Base-by-base conservation (phyloP, 2,797 vertebrate genomes). In the Takifugu ocellatus region DNA sequence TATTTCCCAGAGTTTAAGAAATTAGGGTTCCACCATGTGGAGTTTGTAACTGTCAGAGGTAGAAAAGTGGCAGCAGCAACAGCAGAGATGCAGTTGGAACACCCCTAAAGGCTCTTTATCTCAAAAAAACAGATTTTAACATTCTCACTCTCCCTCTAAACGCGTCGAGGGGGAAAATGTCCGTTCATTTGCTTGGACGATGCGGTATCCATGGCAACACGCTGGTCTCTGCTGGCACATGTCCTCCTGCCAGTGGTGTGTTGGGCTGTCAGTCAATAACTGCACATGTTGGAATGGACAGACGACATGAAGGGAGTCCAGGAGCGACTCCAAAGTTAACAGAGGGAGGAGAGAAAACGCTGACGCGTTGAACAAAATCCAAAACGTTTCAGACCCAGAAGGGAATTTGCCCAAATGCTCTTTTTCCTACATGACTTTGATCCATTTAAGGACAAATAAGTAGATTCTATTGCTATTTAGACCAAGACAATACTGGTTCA, bases 101-200 rank as follows among this genome's bases (percentile, higher is more conserved):
- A 78, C 70, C 76, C 77, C 83, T 54, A 77, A 73, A 83, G 77
- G 77, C 70, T 64, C 68, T 77, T 81, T 83, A 85, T 85, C 83
- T 70, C 75, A 42, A 44, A 79, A 21, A 77, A 77, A 21, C 78
- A 85, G 74, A 78, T 75, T 78, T 46, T 21, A 46, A 39, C 12
- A 31, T 27, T 11, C 42, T 24, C 36, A 2, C 49, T n/a, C 45
- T 24, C 29, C 10, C 21, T 31, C 17, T 46, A 61, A 78, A 65
- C 29, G 58, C 48, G 29, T 56, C 52, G 31, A 36, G 36, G 9
- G 24, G 33, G 69, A 67, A 67, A 63, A 25, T 9, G 50, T 47
- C 11, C 50, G 64, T 72, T 55, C 50, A 59, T 51, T 56, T 50
- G 51, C 66, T 68, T 43, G 74, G 52, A 71, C 42, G 33, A 33